Base-by-base conservation (phyloP, 2,888 invertebrate species). In the Drosophila acutilabella region DNA sequence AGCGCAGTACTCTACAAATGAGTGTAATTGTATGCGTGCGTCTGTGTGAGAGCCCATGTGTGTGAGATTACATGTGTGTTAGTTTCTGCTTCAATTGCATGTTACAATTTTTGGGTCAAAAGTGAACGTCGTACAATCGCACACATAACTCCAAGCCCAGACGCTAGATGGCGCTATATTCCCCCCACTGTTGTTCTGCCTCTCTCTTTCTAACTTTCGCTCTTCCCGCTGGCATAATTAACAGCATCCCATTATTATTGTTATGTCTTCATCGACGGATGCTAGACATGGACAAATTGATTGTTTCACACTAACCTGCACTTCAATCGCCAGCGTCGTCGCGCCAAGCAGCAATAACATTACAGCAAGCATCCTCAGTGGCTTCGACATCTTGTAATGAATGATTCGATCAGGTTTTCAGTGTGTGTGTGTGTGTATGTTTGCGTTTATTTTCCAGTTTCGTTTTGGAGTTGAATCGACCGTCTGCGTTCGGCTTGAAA, bases 31-130 rank as follows among this genome's bases (percentile, higher is more conserved):
- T 64, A 36, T 23, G 33, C 47, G 20, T 53, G 44, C 64, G 40
- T 53, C 30, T 18, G 18, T 30, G n/a, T 62, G 38, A 53, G 18
- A 11, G 42, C 7, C 1, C 30, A 30, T 30, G 30, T 30, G 8
- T 30, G 30, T 8, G 30, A 30, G 30, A 8, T 13, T 36, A 36
- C 13, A 13, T 50, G 42, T 57, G 14, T 64, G 30, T 69, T 48
- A 50, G 33, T 60, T 40, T 71, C 33, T 74, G 74, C 64, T 57
- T 67, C 73, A 78, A 78, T 84, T 83, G 82, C 88, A 81, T 72
- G 89, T 74, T 86, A 84, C 88, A 86, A 74, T 87, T 91, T 91
- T 90, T 91, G 89, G 91, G 91, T 92, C 92, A 91, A 90, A 91
- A 91, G 91, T 90, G 92, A 91, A 89, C 88, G 91, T 90, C 65